Evolutionary conservation across 2,888 invertebrate species (phyloP).

Genomic region (Amiota mariae): DNA sequence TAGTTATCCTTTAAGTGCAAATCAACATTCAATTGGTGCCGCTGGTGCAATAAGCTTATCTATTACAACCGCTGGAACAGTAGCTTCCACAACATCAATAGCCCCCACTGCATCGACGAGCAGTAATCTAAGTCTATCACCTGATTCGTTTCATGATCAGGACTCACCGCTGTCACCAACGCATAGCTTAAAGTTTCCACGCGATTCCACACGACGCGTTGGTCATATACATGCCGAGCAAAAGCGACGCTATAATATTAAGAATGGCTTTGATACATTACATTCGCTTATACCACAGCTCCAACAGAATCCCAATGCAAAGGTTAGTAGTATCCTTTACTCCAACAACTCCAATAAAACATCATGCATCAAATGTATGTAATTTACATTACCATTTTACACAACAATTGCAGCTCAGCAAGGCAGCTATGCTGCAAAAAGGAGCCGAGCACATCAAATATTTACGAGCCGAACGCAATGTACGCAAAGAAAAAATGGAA

Average conservation of each 20-base stretch:
- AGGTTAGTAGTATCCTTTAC: slow-evolving; percentile 75
- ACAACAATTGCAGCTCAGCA: slow-evolving; percentile 81
- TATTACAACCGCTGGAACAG: background rate
- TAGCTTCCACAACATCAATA: slow-evolving; percentile 33
- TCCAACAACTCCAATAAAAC: background rate
- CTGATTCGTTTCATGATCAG: slow-evolving; percentile 72
- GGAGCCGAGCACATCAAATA: slow-evolving; percentile 96
- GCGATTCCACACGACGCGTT: slow-evolving; percentile 82
- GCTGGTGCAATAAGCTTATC: slow-evolving; percentile 19
- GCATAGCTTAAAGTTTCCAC: slow-evolving; percentile 74
- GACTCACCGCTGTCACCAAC: slow-evolving; percentile 79
- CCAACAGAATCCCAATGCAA: slow-evolving; percentile 90
- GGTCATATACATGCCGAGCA: slow-evolving; percentile 97
- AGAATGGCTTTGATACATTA: slow-evolving; percentile 95
- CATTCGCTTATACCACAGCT: slow-evolving; percentile 94
- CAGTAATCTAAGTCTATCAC: slow-evolving; percentile 64
- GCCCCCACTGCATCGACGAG: slow-evolving; percentile 15
- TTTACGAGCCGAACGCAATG: slow-evolving; percentile 87
- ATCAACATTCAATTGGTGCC: slow-evolving; percentile 42
- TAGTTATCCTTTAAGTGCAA: slow-evolving; percentile 60
- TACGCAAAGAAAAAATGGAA: slow-evolving; percentile 93
- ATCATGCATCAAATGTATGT: background rate
- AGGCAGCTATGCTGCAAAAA: slow-evolving; percentile 97
- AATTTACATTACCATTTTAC: too few species aligned
- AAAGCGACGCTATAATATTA: slow-evolving; percentile 95